Evolutionary conservation across 1,140 invertebrate species (phyloP).

Genomic region (Tachypleus tridentatus): DNA sequence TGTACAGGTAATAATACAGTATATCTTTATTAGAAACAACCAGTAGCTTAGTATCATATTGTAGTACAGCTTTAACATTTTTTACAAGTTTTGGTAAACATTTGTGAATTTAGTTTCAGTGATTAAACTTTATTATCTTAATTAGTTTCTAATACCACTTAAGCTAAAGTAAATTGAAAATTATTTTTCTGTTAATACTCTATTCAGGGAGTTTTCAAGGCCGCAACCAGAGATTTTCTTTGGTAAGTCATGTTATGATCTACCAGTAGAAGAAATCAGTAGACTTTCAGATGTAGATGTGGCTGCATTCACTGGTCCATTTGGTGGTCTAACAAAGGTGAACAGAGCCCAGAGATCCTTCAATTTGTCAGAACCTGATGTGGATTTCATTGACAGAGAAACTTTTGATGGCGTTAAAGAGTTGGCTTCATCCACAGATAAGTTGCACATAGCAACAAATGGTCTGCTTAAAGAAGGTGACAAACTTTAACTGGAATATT

Average conservation of each 20-base stretch:
- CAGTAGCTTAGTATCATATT: no score
- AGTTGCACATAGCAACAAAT: no score
- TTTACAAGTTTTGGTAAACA: background rate
- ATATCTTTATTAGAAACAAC: no score
- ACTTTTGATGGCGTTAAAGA: slow-evolving; percentile 12
- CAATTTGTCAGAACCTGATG: slow-evolving; percentile 49
- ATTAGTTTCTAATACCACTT: no score
- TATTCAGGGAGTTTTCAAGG: slow-evolving; percentile 26
- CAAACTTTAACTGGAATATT: no score
- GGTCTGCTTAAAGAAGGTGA: no score
- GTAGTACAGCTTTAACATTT: background rate
- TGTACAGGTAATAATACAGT: no score
- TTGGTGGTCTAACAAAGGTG: slow-evolving; percentile 57
- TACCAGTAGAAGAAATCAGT: slow-evolving; percentile 43
- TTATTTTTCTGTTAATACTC: background rate
- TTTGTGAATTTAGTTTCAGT: background rate
- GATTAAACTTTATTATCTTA: no score
- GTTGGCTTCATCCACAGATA: no score
- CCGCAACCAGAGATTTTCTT: slow-evolving; percentile 31
- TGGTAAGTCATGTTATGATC: slow-evolving; percentile 30
- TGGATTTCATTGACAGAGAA: slow-evolving; percentile 54
- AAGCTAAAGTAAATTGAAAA: no score
- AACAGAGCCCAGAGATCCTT: slow-evolving; percentile 35
- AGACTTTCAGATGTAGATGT: slow-evolving; percentile 38
- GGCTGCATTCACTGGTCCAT: slow-evolving; percentile 58